Base-by-base conservation (phyloP, 2,888 invertebrate genomes). In the Invenusta paracnida region DNA sequence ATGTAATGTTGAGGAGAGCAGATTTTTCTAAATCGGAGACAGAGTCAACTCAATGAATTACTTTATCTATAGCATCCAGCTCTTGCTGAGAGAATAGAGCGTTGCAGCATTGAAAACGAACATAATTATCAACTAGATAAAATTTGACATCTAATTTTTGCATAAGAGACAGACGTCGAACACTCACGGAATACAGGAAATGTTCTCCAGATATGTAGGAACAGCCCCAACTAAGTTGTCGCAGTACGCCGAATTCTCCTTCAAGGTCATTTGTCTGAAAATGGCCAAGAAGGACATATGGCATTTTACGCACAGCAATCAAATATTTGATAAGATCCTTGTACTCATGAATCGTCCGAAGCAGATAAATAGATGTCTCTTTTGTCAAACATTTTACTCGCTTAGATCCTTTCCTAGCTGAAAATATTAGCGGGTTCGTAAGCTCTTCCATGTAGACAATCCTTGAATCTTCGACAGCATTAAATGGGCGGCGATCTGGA, bases 201-300 rank as follows among this genome's bases (percentile, higher is more conserved):
- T 83, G 83, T n/a, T 83, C 83, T 0, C 27, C 83, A 5, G 30
- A 83, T 11, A 83, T 83, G 30, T 66, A 83, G 11, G 23, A 83
- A n/a, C 67, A 66, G 13, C 83, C 83, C 28, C 48, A 29, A 31
- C 83, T 83, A 29, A 83, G 29, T 83, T 83, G 83, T n/a, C 83
- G 29, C 11, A 29, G 30, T 1, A 83, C 83, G 30, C 83, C 83
- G 23, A 83, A 83, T 81, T 83, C 83, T 1, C 30, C 83, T n/a
- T 83, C 83, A 29, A 83, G 23, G n/a, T 27, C 29, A 29, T 83
- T 0, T 1, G 2, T 83, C 5, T 83, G 83, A 81, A 83, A 29
- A 27, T 31, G 29, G 1, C 48, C 1, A 1, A 29, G 29, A 11
- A 83, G n/a, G 11, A 83, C 29, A 29, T 83, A 83, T 2, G 2